Evolutionary conservation across 1,140 invertebrate species (phyloP).

Genomic region (Caenorhabditis inopinata): DNA sequence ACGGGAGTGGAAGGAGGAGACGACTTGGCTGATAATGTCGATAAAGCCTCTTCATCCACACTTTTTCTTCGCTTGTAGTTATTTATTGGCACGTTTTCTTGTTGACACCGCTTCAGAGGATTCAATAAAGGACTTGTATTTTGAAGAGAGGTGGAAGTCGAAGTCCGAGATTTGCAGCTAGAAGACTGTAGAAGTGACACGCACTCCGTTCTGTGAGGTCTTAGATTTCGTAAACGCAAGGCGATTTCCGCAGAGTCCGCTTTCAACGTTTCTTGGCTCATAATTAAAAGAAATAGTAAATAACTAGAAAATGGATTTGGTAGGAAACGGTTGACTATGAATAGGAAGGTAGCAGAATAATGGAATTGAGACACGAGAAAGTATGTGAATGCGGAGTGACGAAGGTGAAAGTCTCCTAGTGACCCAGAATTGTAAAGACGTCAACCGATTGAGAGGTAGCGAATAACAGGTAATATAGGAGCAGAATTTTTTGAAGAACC

Average conservation of each 20-base stretch:
- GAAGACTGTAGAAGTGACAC: neutral
- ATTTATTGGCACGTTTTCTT: neutral
- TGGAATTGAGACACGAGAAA: neutral
- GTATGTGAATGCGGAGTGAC: neutral
- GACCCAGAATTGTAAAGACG: conserved; percentile 12
- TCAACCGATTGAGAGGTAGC: too few species aligned
- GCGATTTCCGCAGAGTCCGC: neutral
- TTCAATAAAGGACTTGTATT: neutral
- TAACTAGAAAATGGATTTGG: too few species aligned
- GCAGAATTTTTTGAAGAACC: too few species aligned
- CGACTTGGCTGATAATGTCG: neutral
- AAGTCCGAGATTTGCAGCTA: neutral
- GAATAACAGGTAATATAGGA: too few species aligned
- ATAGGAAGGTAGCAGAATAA: neutral
- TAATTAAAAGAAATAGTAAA: too few species aligned
- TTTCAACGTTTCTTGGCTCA: neutral
- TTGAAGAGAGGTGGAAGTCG: neutral
- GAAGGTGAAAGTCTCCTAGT: conserved; percentile 27
- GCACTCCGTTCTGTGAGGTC: neutral
- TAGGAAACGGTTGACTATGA: too few species aligned
- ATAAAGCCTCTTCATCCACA: neutral
- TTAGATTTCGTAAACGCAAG: neutral
- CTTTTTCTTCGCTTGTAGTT: neutral
- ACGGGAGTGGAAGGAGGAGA: neutral
- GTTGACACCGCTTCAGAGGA: neutral